Conservation (phyloP, 1,140 invertebrate species). For the Thaumatotibia leucotreta region DNA sequence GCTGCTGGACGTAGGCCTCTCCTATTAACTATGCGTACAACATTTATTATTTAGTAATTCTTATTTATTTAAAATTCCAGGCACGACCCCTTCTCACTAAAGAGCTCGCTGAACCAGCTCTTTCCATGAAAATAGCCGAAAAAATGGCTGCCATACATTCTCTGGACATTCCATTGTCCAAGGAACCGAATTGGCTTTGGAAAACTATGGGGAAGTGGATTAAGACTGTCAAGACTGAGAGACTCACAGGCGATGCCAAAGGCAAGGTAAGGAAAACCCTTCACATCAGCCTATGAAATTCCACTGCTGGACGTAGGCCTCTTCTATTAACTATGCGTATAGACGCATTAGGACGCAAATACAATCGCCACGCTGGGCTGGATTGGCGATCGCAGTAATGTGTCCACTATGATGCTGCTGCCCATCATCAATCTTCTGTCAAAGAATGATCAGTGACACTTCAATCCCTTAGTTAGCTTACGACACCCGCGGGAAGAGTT, state of each 20-base stretch:
- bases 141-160: constrained; percentile 95
- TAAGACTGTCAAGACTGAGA: constrained; percentile 65
- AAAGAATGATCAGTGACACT: neutral
- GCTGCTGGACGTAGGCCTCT: neutral
- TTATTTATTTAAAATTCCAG: constrained; percentile 60
- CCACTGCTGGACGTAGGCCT: too few relatives aligned
- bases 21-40: too few relatives aligned
- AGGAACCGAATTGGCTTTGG: constrained; percentile 96
- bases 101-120: constrained; percentile 86
- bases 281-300: too few relatives aligned
- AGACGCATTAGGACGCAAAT: neutral
- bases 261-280: constrained; percentile 38
- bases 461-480: too few relatives aligned
- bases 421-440: too few relatives aligned
- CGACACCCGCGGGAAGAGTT: too few relatives aligned
- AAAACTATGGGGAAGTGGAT: constrained; percentile 90
- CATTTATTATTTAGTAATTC: neutral
- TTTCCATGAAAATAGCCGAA: constrained; percentile 90
- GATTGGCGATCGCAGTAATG: too few relatives aligned
- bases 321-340: too few relatives aligned
- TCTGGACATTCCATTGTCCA: constrained; percentile 95
- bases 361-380: neutral
- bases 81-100: constrained; percentile 88
- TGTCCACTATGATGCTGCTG: too few relatives aligned
- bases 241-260: constrained; percentile 23